phyloP scores from a whole-genome alignment of 2,113 vertebrate species.

The Notothenia coriiceps region DNA sequence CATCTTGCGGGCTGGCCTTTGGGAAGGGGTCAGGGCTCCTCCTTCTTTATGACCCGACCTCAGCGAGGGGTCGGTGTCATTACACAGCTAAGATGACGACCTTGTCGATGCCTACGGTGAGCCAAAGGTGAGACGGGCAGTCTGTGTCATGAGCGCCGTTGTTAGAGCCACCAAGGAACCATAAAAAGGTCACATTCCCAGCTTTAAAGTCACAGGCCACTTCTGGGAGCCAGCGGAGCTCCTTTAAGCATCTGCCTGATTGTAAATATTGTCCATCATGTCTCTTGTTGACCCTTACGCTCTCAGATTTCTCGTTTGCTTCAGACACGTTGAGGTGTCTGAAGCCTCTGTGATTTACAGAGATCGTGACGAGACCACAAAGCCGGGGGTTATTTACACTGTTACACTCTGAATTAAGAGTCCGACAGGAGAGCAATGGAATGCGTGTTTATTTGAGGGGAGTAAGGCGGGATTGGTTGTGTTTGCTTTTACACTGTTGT shows the following conservation, averaged over 20 bases:
- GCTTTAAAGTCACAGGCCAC: slow-evolving; percentile 40
- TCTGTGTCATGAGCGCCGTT: slow-evolving; percentile 33
- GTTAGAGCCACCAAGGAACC: slow-evolving; percentile 44
- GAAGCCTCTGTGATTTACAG: slow-evolving; percentile 66
- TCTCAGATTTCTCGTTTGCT: slow-evolving; percentile 44
- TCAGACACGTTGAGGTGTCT: slow-evolving; percentile 16
- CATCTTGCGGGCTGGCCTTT: slow-evolving; percentile 46
- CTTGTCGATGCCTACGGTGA: slow-evolving; percentile 19
- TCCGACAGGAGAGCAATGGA: slow-evolving; percentile 47
- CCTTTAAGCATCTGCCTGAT: slow-evolving; percentile 51
- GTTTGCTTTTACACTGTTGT: slow-evolving; percentile 77
- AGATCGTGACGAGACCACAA: slow-evolving; percentile 54
- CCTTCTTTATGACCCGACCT: slow-evolving; percentile 60
- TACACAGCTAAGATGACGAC: slow-evolving; percentile 30
- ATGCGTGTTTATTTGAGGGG: slow-evolving; percentile 77
- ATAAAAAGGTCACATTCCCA: slow-evolving; percentile 64
- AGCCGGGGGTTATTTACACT: slow-evolving; percentile 52
- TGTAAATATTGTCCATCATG: slow-evolving; percentile 73
- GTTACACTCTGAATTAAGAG: slow-evolving; percentile 45
- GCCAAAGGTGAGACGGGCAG: slow-evolving; percentile 63
- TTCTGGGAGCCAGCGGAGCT: slow-evolving; percentile 15
- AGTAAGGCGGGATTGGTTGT: slow-evolving; percentile 51
- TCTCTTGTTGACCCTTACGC: slow-evolving; percentile 52
- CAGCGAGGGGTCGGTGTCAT: slow-evolving; percentile 35
- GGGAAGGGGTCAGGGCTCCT: slow-evolving; percentile 42